Conservation (phyloP, 1,140 invertebrate genomes). For the Whitmania pigra region DNA sequence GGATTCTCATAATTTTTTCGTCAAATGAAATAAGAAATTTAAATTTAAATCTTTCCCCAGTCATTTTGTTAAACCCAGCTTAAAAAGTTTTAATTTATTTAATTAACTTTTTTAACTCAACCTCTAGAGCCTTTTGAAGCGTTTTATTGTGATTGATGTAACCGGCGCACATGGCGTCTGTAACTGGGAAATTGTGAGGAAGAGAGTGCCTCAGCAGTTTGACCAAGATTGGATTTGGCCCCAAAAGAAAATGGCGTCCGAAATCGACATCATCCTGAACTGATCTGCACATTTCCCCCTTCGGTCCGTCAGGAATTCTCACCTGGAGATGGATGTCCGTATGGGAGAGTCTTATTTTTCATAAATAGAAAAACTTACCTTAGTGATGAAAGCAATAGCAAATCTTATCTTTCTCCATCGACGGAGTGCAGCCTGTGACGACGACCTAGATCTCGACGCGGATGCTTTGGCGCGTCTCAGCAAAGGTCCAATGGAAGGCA, state of each 20-base stretch:
- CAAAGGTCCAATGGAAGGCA: slow-evolving; percentile 14
- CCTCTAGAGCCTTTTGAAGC: not conserved
- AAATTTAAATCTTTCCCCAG: too few relatives aligned
- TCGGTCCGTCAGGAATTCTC: slow-evolving; percentile 22
- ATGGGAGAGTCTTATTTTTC: not conserved
- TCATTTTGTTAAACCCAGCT: too few relatives aligned
- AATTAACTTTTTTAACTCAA: not conserved
- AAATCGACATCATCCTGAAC: slow-evolving; percentile 24
- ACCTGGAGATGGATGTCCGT: not conserved
- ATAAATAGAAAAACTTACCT: not conserved
- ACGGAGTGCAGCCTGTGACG: not conserved
- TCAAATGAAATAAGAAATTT: too few relatives aligned
- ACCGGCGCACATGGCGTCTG: slow-evolving; percentile 8
- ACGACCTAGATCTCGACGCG: not conserved
- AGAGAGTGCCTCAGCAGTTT: not conserved
- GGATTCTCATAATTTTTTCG: too few relatives aligned
- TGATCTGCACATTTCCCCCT: slow-evolving; percentile 22
- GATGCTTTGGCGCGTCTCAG: not conserved
- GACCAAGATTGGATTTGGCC: slow-evolving; percentile 18
- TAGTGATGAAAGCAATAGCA: slow-evolving; percentile 20
- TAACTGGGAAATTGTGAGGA: slow-evolving; percentile 19
- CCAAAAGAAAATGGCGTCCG: slow-evolving; percentile 18
- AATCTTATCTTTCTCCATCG: slow-evolving; percentile 22
- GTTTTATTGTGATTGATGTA: slow-evolving; percentile 4
- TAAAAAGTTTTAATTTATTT: not conserved